These are phyloP conservation scores for Nothobranchius furzeri DNA, from an alignment of 2,113 vertebrate species.

Conservation along the genomic window DNA sequence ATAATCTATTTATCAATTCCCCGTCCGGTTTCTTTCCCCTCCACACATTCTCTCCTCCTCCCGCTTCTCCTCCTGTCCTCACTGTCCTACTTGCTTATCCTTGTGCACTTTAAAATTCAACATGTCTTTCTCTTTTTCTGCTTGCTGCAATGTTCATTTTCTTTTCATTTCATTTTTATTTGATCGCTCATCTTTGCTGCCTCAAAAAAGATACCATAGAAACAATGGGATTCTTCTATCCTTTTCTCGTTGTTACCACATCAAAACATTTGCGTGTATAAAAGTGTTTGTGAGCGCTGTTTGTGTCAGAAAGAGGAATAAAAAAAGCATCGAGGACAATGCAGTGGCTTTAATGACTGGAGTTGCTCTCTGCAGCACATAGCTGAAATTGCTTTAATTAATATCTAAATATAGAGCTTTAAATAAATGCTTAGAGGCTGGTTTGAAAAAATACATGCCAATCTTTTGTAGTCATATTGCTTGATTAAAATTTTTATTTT, in stretches of 20 bases:
- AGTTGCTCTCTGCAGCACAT: constrained; percentile 41
- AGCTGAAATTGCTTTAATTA: constrained; percentile 64
- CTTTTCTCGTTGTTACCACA: constrained; percentile 40
- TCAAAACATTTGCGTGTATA: constrained; percentile 20
- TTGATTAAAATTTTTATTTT: constrained; percentile 66
- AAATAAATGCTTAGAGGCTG: constrained; percentile 58
- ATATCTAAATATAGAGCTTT: constrained; percentile 65
- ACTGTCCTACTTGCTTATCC: constrained; percentile 70
- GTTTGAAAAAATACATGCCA: constrained; percentile 45
- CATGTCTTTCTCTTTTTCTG: constrained; percentile 38
- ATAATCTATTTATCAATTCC: constrained; percentile 74
- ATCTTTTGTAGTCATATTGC: constrained; percentile 52
- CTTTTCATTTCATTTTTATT: constrained; percentile 52
- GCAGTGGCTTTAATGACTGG: constrained; percentile 44
- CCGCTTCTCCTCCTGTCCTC: constrained; percentile 53
- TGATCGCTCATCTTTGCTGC: constrained; percentile 46
- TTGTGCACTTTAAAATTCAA: constrained; percentile 66
- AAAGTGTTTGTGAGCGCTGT: constrained; percentile 32
- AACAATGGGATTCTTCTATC: constrained; percentile 49
- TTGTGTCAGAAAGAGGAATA: constrained; percentile 18
- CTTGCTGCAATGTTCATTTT: constrained; percentile 2
- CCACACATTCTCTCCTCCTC: constrained; percentile 57
- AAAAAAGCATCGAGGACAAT: constrained; percentile 37
- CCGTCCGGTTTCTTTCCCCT: constrained; percentile 43
- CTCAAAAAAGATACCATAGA: constrained; percentile 54